Conservation (phyloP, 1,140 invertebrate genomes). For the silkworm (Bombyx mori) region DNA sequence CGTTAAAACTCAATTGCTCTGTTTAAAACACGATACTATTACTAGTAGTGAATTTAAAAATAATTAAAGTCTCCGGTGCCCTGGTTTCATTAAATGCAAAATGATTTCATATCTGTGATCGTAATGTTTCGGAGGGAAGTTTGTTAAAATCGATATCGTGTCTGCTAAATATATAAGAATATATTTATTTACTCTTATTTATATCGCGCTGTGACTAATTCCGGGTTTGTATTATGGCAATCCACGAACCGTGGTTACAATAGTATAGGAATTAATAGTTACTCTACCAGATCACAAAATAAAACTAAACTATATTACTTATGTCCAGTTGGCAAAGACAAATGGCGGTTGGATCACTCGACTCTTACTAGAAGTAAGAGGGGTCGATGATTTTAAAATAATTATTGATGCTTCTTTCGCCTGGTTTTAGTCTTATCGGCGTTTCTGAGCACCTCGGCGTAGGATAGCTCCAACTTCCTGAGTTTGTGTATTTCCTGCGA, state of each 20-base stretch:
- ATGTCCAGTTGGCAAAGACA: slow-evolving; percentile 67
- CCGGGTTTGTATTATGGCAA: slow-evolving; percentile 44
- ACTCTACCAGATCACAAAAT: slow-evolving; percentile 66
- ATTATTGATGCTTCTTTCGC: slow-evolving; percentile 68
- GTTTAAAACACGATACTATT: no score
- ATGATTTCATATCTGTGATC: slow-evolving; percentile 20
- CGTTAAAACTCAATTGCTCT: slow-evolving; percentile 1
- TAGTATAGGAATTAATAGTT: slow-evolving; percentile 53
- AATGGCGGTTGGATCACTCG: slow-evolving; percentile 62
- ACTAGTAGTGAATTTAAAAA: no score
- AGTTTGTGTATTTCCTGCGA: slow-evolving; percentile 86
- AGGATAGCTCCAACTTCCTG: slow-evolving; percentile 84
- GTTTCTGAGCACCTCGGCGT: slow-evolving; percentile 84
- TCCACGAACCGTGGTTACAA: slow-evolving; percentile 41
- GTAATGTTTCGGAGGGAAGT: slow-evolving; percentile 37
- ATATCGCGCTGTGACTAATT: slow-evolving; percentile 11
- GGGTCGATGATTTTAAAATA: slow-evolving; percentile 49
- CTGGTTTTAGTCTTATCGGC: slow-evolving; percentile 72
- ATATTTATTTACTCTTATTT: slow-evolving; percentile 24
- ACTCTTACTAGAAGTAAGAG: slow-evolving; percentile 43
- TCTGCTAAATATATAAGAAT: slow-evolving; percentile 26
- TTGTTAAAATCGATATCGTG: slow-evolving; percentile 13
- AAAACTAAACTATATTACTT: slow-evolving; percentile 46
- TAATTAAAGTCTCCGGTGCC: slow-evolving; percentile 8
- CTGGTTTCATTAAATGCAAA: slow-evolving; percentile 32